Base-by-base conservation (phyloP, 1,140 invertebrate species). In the Berghia stephanieae region DNA sequence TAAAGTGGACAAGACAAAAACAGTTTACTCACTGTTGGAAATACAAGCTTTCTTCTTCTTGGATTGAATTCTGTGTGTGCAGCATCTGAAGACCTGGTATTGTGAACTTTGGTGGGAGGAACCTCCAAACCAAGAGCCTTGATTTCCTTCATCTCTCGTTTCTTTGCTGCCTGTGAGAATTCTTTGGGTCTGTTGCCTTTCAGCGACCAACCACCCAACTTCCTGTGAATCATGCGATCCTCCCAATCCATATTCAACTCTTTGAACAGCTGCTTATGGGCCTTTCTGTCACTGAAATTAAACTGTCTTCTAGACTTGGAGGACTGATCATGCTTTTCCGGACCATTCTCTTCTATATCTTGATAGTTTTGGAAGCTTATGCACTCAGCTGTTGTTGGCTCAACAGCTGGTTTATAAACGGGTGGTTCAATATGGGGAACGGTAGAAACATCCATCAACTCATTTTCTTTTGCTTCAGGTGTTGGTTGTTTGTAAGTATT, bases 161-260 rank as follows among this genome's bases (percentile, higher is more conserved):
- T 79, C 44, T 75, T 66, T 34, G 52, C 75, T 21, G 55, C 38
- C 27, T 63, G 57, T 16, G 57, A 63, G 27, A 63, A 55, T 2
- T n/a, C 52, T 21, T 76, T 66, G n/a, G 74, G 63, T 21, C 57
- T 44, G 38, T 67, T 76, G 16, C 74, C 74, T 38, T 68, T 76
- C 6, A 68, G 34, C 21, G 74, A 76, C 80, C 82, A 81, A 42
- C 81, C 80, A 21, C 81, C 83, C 43, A 84, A 77, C 74, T 83
- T 84, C 46, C 81, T 80, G 43, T 82, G 75, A 71, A 84, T 84
- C 63, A 78, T 72, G 13, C 79, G 52, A 71, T 84, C 82, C 24
- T 82, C 77, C 6, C 75, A 74, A 74, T 80, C 80, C 70, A 83
- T 78, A 13, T 75, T 78, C 68, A 83, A 76, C 42, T 72, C 68